Conservation (phyloP, 2,888 invertebrate species). For the Acanthoscelides obtectus region DNA sequence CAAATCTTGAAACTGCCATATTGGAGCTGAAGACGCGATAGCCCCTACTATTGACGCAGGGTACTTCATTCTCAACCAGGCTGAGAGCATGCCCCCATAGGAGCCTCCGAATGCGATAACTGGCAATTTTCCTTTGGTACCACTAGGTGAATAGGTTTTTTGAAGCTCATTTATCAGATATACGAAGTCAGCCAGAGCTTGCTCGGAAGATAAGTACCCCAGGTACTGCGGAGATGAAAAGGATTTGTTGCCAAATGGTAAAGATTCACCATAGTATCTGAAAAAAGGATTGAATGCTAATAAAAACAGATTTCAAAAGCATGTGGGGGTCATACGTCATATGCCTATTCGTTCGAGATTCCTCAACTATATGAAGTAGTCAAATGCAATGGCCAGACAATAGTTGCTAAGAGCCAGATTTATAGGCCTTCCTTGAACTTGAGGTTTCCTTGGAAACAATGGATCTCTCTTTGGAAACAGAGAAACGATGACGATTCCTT, state of each 20-base stretch:
- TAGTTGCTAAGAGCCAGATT: too few species aligned
- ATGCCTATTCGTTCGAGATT: too few species aligned
- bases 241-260: constrained; percentile 83
- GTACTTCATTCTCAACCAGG: constrained; percentile 95
- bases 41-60: constrained; percentile 84
- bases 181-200: constrained; percentile 92
- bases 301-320: neutral
- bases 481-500: too few species aligned
- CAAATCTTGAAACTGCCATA: constrained; percentile 78
- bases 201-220: constrained; percentile 82
- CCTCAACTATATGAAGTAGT: too few species aligned
- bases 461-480: too few species aligned
- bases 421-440: too few species aligned
- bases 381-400: too few species aligned
- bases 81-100: constrained; percentile 95
- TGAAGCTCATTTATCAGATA: constrained; percentile 64
- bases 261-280: constrained; percentile 82
- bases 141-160: constrained; percentile 27
- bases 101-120: constrained; percentile 86
- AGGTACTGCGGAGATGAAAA: constrained; percentile 60
- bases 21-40: constrained; percentile 89
- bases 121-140: constrained; percentile 54
- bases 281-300: constrained; percentile 14
- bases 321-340: too few species aligned
- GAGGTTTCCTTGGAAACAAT: too few species aligned